Conservation (phyloP, 2,888 invertebrate species). For the Drosophila mayaguana region DNA sequence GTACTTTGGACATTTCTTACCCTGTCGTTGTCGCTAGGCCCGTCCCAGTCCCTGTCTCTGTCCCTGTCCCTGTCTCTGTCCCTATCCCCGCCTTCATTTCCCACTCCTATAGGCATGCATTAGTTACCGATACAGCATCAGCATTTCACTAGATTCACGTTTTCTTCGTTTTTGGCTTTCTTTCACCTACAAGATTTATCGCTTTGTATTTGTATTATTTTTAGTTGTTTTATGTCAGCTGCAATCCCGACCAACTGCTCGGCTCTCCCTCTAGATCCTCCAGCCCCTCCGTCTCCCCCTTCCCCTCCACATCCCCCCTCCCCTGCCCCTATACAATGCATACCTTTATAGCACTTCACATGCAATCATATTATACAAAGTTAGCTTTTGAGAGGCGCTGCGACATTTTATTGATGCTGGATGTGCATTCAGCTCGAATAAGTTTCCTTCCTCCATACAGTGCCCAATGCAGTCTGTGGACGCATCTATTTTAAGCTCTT, state of each 20-base stretch:
- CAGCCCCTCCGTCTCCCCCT: not conserved
- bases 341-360: conserved; percentile 7
- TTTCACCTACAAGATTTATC: conserved; percentile 83
- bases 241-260: conserved; percentile 46
- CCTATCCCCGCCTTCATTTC: conserved; percentile 11
- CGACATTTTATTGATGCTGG: conserved; percentile 54
- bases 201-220: conserved; percentile 82
- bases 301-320: too few species aligned
- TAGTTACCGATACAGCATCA: conserved; percentile 43
- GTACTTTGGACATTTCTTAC: conserved; percentile 58
- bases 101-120: conserved; percentile 22
- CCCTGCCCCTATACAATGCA: not conserved
- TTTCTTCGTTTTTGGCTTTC: conserved; percentile 59
- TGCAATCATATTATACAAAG: conserved; percentile 19
- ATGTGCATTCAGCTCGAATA: conserved; percentile 28
- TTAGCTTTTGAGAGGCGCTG: conserved; percentile 39
- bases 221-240: conserved; percentile 78
- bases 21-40: conserved; percentile 1
- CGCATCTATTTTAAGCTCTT: conserved; percentile 33
- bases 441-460: conserved; percentile 21
- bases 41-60: not conserved
- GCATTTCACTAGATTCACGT: conserved; percentile 44
- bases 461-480: conserved; percentile 10
- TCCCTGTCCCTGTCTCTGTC: not conserved
- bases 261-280: not conserved